Base-by-base conservation (phyloP, 2,797 vertebrate genomes). In the Syndactyla subalaris region DNA sequence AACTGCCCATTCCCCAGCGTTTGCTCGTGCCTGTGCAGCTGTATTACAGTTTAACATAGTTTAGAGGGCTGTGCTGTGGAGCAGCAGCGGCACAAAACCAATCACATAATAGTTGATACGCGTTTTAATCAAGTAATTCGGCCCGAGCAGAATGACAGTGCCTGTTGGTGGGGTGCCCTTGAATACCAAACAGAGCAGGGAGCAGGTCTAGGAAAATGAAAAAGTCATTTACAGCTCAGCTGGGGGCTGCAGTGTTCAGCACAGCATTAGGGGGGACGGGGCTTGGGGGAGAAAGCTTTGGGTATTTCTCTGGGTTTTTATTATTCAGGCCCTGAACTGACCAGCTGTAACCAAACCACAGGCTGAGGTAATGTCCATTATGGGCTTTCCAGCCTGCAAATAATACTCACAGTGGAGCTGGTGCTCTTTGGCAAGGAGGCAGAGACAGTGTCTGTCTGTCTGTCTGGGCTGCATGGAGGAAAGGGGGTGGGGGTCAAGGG, bases 41-140 rank as follows among this genome's bases (percentile, higher is more conserved):
- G 74, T 92, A 97, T 97, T 96, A 95, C 94, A 96, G 93, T 97
- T 98, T 97, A 98, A 97, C 97, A 92, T 83, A 95, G 96, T 96
- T 96, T 94, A 89, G 94, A 85, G 89, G 88, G 91, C 96, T 48
- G 75, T 14, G 48, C 96, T 52, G 46, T 34, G 83, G 92, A 96
- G 62, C 62, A 45, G 97, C 96, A 82, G 91, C 29, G 3, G 96
- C 92, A 87, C 94, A 93, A 97, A 97, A 94, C 83, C 93, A 97
- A 97, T 96, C 97, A 91, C 97, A 94, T 98, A 98, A 98, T 98
- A 92, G 97, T 97, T 98, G 97, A 97, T 98, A 98, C 97, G 98
- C 97, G 97, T 98, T 98, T 98, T 98, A 98, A 98, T 98, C 98
- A 98, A 98, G 98, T 97, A 97, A 97, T 97, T 98, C 96, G 16